phyloP scores from a whole-genome alignment of 2,888 invertebrate species.

The Allolobophora icterica region DNA sequence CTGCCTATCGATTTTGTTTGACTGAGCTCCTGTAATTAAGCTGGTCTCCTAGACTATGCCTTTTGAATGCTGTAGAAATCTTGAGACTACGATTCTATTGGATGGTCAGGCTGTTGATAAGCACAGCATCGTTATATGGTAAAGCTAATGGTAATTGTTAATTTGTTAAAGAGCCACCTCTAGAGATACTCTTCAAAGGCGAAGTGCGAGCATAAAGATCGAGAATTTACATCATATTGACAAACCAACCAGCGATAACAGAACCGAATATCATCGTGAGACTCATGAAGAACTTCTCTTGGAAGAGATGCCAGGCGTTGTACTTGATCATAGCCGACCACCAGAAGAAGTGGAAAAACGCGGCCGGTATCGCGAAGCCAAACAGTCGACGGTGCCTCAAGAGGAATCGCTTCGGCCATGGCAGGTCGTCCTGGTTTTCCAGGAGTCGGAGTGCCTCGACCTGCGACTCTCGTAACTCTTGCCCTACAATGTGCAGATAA shows the following conservation, averaged over 20 bases:
- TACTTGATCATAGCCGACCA: conserved; percentile 55
- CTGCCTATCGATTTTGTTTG: no score
- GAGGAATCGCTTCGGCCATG: conserved; percentile 41
- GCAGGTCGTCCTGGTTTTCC: neutral
- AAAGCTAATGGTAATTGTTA: no score
- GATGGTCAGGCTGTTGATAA: no score
- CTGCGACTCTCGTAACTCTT: conserved; percentile 21
- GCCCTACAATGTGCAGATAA: neutral
- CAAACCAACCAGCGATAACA: conserved; percentile 53
- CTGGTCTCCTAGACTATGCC: no score
- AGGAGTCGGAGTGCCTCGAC: neutral
- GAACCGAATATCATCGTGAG: conserved; percentile 61
- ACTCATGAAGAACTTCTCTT: conserved; percentile 57
- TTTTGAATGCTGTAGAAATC: no score
- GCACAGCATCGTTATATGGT: no score
- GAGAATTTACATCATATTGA: neutral
- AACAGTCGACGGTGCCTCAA: conserved; percentile 37
- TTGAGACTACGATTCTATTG: no score
- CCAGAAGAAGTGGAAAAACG: conserved; percentile 51
- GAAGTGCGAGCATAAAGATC: neutral
- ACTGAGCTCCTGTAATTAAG: no score
- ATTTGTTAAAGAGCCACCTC: no score
- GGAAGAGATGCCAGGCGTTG: conserved; percentile 54
- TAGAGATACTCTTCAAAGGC: no score
- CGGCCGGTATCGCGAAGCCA: conserved; percentile 42